Evolutionary conservation across 2,888 invertebrate species (phyloP), one percentile per base, ranked within the genome.

Genomic region (Lamellibrachia satsuma): DNA sequence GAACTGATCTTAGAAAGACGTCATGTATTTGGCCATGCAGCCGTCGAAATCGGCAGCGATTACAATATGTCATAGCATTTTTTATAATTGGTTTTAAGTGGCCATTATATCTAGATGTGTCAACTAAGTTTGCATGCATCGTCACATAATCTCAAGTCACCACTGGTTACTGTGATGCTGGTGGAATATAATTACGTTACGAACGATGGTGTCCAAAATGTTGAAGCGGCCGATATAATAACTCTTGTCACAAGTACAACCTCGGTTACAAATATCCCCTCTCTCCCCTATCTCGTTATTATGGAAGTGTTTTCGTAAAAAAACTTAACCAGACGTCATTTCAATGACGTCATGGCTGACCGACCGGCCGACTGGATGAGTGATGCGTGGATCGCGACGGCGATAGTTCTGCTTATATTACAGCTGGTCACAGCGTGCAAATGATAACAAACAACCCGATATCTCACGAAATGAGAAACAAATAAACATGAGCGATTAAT

Each of bases 401-500:
- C 75, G 75, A 22, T 22, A 75, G 75, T 75, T 75, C 22, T 75
- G 3, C 75, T 75, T 75, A 75, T 22, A 22, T 75, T 75, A 75
- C 75, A 75, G 22, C 11, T 75, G 75, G 75, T 75, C 75, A 75
- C 75, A 75, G 75, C 75, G 75, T 22, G 75, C 75, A 75, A 75
- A 15, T 75, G 75, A 75, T 75, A 75, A 75, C 75, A 22, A 22
- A 75, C 75, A 75, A 75, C 75, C 22, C 75, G 75, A 75, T 75
- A 75, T 75, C 75, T 75, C 75, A 75, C 75, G 22, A 75, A 22
- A 75, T 75, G 75, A 75, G n/a, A 75, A 75, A 75, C 75, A 75
- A 75, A 75, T 75, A 75, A 75, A 75, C 22, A 75, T 75, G 6
- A 15, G 75, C 22, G n/a, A 75, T 75, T 75, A 75, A 75, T 75